Evolutionary conservation across 2,113 vertebrate species (phyloP).

Genomic region (Pseudorasbora parva): DNA sequence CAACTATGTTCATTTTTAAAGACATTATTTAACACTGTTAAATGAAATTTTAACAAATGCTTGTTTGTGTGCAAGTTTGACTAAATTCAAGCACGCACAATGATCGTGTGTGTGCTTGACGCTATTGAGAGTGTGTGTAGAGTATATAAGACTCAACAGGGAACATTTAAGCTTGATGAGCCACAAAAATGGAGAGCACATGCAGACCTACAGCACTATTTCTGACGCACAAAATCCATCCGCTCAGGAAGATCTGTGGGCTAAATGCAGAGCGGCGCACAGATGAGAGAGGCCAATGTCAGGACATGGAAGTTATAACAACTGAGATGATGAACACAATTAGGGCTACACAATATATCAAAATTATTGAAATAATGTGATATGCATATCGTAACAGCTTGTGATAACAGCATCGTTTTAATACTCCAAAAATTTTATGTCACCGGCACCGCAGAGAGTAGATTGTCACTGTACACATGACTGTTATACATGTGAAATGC

Average conservation of each 20-base stretch:
- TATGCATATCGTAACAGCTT: too few relatives aligned
- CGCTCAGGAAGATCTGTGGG: neutral
- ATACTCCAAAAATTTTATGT: too few relatives aligned
- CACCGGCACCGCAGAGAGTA: too few relatives aligned
- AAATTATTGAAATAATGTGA: too few relatives aligned
- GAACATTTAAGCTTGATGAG: neutral
- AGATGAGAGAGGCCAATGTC: constrained; percentile 7
- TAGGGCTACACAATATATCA: too few relatives aligned
- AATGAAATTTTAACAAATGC: neutral
- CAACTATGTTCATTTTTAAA: neutral
- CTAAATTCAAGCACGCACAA: neutral
- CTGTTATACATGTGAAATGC: too few relatives aligned
- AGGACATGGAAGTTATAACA: constrained; percentile 19
- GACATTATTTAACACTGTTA: neutral
- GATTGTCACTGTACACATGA: too few relatives aligned
- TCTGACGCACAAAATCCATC: constrained; percentile 14
- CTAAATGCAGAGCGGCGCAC: constrained; percentile 25
- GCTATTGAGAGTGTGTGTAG: neutral
- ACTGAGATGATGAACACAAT: neutral
- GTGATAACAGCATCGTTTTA: too few relatives aligned
- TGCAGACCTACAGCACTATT: constrained; percentile 4
- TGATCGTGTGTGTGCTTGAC: neutral
- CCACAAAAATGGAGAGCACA: neutral
- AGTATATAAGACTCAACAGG: neutral
- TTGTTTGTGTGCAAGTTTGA: neutral